These are phyloP conservation scores for Gasterosteus aculeatus DNA, from an alignment of 2,113 vertebrate genomes.

Conservation along the genomic window DNA sequence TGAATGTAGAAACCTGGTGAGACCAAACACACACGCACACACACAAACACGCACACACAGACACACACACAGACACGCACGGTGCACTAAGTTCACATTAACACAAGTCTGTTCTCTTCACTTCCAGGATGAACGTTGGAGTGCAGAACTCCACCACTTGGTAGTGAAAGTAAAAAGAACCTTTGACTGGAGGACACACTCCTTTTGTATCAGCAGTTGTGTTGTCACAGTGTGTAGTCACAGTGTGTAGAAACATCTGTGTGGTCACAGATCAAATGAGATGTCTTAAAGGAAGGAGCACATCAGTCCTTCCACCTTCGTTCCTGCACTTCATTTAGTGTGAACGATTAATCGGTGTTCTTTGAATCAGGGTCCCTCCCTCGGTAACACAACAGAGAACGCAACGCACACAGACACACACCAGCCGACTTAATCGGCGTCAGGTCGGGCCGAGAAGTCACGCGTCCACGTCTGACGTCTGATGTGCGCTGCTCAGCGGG, in stretches of 20 bases:
- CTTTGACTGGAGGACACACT: conserved; percentile 19
- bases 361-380: conserved; percentile 62
- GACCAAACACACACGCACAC: no score
- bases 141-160: conserved; percentile 42
- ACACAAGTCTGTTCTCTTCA: conserved; percentile 37
- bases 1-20: no score
- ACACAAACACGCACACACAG: conserved; percentile 26
- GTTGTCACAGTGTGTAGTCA: background rate
- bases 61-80: conserved; percentile 29
- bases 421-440: conserved; percentile 60
- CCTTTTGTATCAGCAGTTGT: background rate
- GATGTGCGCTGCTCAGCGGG: conserved; percentile 62
- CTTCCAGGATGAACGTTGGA: conserved; percentile 40
- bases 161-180: background rate
- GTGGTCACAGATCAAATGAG: conserved; percentile 25
- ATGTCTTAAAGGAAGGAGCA: conserved; percentile 11
- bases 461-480: conserved; percentile 59
- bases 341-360: conserved; percentile 43
- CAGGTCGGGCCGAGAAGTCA: conserved; percentile 65
- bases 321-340: conserved; percentile 20
- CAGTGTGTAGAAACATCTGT: conserved; percentile 35
- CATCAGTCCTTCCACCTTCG: conserved; percentile 26
- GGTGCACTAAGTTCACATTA: no score
- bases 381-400: conserved; percentile 55
- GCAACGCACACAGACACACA: conserved; percentile 42